Base-by-base conservation (phyloP, 1,140 invertebrate genomes). In the Meteorus sp. region DNA sequence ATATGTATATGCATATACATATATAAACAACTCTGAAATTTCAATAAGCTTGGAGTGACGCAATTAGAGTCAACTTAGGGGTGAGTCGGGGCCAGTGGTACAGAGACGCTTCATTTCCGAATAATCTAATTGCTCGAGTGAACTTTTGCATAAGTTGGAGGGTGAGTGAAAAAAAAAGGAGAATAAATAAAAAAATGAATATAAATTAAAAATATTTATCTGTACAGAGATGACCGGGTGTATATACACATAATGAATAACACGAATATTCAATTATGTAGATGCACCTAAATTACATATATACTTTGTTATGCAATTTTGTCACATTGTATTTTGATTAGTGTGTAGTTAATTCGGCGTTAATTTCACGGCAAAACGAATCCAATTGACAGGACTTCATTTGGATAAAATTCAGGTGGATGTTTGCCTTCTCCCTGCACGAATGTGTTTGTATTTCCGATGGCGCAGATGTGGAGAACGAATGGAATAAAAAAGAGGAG, bases 31-130 rank as follows among this genome's bases (percentile, higher is more conserved):
- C 15, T 13, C 47, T 43, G 48, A 13, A 59, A 59, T 59, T 59
- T 59, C 56, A 59, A 52, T 59, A 52, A 52, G 48, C 25, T 20
- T 20, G 33, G 13, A 58, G 56, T 58, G 47, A 58, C 47, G 47
- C 43, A 58, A 58, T 58, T 58, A 58, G 56, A 41, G 35, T 17
- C 43, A 37, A 48, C 27, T 29, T 17, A 6, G 8, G 9, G 11
- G 45, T 4, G 25, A 19, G 9, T 4, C 11, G 22, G 22, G 7
- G 4, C 13, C 3, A 19, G 43, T 15, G 17, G 35, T 39, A 6
- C 41, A n/a, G n/a, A 23, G 13, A 7, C 25, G 31, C 27, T 50
- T 33, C 7, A 31, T 27, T 22, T 17, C 31, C 50, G 47, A 43
- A 43, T 59, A 33, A 59, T 41, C 48, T 59, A 41, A 52, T 59